Evolutionary conservation across 2,888 invertebrate species (phyloP), one percentile per base, ranked within the genome.

Genomic region (Theretra japonica): DNA sequence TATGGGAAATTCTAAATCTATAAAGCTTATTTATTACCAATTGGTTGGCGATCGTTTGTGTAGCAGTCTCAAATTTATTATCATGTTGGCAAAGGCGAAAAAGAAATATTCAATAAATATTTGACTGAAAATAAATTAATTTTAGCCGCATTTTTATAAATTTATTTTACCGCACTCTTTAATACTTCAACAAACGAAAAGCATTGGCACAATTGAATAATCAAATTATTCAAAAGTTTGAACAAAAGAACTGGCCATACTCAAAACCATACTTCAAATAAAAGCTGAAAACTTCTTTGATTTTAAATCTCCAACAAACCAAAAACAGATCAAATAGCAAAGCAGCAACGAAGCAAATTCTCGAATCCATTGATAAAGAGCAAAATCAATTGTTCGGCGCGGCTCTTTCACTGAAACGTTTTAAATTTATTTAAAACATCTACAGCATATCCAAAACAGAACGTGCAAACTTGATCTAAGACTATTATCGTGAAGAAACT

Each of bases 401-500:
- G n/a, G 33, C 48, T 59, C 28, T 19, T 28, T 59, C 30, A 28
- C 28, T 70, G 53, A n/a, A 53, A 53, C 53, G 6, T 17, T 17
- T 59, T 70, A 48, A 25, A 59, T 28, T 69, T 28, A 30, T 33
- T 69, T n/a, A 28, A 68, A 23, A 59, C 59, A 28, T 58, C n/a
- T 25, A 23, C 56, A 53, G 50, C 48, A 68, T 28, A 72, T 72
- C 58, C 50, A 58, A 59, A 50, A 59, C 68, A 68, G 59, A 59
- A 8, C 48, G 21, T 82, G 88, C 82, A 84, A 90, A 90, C 84
- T 90, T 89, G 88, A 90, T 91, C 89, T 88, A 82, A 83, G 84
- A 84, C 89, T 86, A 88, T 89, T 90, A 89, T 87, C 83, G 85
- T 83, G 82, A 84, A 83, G 84, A 80, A 86, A 89, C 90, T 88